Percentiles rank a stretch among this genome's conserved stretches.
These are phyloP conservation scores for Dione vanillae DNA, from an alignment of 2,888 invertebrate genomes.

Conservation along the genomic window DNA sequence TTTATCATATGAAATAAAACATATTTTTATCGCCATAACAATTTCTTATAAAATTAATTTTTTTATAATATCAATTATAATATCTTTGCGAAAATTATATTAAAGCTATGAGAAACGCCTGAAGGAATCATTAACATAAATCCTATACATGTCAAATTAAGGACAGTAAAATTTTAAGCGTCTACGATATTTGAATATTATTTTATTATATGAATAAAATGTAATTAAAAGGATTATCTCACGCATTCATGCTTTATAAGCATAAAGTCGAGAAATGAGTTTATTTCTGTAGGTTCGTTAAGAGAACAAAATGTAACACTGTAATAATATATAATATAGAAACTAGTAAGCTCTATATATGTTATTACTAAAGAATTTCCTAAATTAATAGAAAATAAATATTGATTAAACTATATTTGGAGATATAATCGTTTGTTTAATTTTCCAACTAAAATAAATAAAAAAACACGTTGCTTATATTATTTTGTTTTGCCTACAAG, in stretches of 20 bases:
- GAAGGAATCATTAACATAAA: slow-evolving; percentile 23
- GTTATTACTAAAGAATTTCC: too few species aligned
- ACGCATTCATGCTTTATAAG: neutral
- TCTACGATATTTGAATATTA: slow-evolving; percentile 23
- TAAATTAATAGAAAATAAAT: too few species aligned
- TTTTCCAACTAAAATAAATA: too few species aligned
- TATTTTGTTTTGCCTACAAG: too few species aligned
- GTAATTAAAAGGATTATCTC: slow-evolving; percentile 11
- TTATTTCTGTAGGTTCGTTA: too few species aligned
- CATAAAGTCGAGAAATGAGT: too few species aligned
- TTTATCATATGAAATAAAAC: neutral
- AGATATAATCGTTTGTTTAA: too few species aligned
- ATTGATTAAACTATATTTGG: too few species aligned
- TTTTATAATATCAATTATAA: neutral
- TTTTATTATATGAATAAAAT: slow-evolving; percentile 32
- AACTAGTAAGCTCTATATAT: too few species aligned
- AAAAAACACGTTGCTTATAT: too few species aligned
- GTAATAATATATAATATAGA: too few species aligned
- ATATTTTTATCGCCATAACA: neutral
- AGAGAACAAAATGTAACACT: too few species aligned
- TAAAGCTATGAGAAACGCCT: slow-evolving; percentile 20
- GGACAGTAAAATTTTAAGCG: slow-evolving; percentile 24
- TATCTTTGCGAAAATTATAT: slow-evolving; percentile 19
- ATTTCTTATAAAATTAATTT: neutral
- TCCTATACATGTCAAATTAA: slow-evolving; percentile 22